Evolutionary conservation across 2,797 vertebrate genomes (phyloP).

Genomic region (Aplochiton taeniatus): DNA sequence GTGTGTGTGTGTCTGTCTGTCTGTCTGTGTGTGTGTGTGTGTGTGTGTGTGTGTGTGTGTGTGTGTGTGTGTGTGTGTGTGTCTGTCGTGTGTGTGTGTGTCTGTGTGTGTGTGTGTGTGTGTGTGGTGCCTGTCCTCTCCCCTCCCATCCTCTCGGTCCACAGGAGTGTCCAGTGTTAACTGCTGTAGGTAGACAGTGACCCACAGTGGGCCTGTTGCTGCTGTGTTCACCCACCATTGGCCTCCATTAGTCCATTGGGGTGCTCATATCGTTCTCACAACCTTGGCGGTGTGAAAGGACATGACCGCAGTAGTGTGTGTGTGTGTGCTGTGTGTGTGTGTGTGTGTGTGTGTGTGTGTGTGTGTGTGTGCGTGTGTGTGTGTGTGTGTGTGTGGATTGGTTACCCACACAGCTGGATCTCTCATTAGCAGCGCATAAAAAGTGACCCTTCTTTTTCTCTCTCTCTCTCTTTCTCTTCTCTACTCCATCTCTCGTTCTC

Average conservation of each 20-base stretch:
- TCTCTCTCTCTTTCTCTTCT: neutral
- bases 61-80: slow-evolving; percentile 2
- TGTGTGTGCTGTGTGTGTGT: slow-evolving; percentile 14
- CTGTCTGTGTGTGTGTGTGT: slow-evolving; percentile 3
- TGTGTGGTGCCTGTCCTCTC: neutral
- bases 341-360: neutral
- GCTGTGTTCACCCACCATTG: neutral
- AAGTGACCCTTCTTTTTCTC: slow-evolving; percentile 51
- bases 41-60: neutral
- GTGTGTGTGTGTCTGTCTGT: neutral
- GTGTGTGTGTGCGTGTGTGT: slow-evolving; percentile 9
- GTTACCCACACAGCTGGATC: slow-evolving; percentile 61
- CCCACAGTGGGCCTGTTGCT: neutral
- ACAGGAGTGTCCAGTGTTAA: neutral
- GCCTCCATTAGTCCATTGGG: no score
- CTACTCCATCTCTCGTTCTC: neutral
- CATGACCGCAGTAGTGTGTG: neutral
- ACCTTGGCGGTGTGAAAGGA: slow-evolving; percentile 10
- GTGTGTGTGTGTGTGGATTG: slow-evolving; percentile 37
- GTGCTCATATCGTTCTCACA: no score
- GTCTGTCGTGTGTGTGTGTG: neutral
- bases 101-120: no score
- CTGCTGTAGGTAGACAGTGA: neutral
- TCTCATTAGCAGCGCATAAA: slow-evolving; percentile 60
- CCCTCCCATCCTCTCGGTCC: slow-evolving; percentile 4